Evolutionary conservation across 1,140 invertebrate species (phyloP).

Genomic region (Pseudomyrmex concolor): DNA sequence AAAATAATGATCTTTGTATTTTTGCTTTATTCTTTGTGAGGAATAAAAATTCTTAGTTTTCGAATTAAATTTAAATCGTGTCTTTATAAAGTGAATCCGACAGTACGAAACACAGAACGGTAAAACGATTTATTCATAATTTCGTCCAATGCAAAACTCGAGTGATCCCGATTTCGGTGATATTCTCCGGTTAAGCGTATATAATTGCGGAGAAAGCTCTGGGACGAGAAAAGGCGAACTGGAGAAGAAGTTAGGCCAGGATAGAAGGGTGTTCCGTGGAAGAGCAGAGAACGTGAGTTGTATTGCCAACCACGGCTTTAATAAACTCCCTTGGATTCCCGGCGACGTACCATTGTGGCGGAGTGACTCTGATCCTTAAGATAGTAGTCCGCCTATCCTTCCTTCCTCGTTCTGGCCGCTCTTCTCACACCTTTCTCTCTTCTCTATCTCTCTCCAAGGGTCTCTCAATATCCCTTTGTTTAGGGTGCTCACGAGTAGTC

Average conservation of each 20-base stretch:
- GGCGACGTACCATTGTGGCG: constrained; percentile 81
- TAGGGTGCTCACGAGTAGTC: constrained; percentile 77
- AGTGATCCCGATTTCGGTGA: constrained; percentile 64
- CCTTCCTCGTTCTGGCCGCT: constrained; percentile 35
- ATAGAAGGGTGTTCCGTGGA: constrained; percentile 68
- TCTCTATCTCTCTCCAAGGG: constrained; percentile 66
- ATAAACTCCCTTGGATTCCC: constrained; percentile 82
- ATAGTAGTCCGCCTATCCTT: constrained; percentile 65
- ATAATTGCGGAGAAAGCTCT: constrained; percentile 47
- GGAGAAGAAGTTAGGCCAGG: constrained; percentile 47
- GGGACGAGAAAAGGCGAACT: background rate
- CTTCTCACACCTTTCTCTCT: constrained; percentile 53
- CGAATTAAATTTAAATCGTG: too few species aligned
- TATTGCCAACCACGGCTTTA: constrained; percentile 83
- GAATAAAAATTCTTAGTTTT: background rate
- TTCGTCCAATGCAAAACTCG: constrained; percentile 59
- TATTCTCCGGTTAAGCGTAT: constrained; percentile 65
- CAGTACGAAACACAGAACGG: background rate
- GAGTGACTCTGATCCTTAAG: constrained; percentile 73
- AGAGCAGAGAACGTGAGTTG: constrained; percentile 83
- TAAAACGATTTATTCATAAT: constrained; percentile 36
- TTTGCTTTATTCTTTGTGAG: background rate
- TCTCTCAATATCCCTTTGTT: constrained; percentile 80
- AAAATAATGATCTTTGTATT: background rate
- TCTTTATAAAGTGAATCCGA: background rate